Evolutionary conservation across 2,797 vertebrate genomes (phyloP).

Genomic region (Sebastes trivittatus): DNA sequence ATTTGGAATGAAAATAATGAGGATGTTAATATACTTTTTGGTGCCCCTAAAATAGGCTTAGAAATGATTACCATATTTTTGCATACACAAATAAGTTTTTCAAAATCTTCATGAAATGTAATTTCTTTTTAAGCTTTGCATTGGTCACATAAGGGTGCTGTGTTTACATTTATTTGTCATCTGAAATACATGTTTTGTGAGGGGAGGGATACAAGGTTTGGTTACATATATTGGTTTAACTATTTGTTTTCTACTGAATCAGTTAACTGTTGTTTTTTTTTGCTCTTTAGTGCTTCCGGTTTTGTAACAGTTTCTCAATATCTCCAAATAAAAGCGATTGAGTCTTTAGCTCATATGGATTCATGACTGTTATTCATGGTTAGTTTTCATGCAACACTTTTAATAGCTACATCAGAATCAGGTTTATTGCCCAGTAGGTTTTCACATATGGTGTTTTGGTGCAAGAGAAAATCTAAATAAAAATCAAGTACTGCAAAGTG

Average conservation of each 20-base stretch:
- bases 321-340: conserved; percentile 65
- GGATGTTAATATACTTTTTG: neutral
- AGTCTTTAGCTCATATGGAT: conserved; percentile 13
- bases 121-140: conserved; percentile 16
- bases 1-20: conserved; percentile 1
- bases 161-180: conserved; percentile 28
- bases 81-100: neutral
- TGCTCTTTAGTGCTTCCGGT: conserved; percentile 1
- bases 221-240: conserved; percentile 11
- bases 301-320: conserved; percentile 41
- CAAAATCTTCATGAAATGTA: neutral
- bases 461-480: neutral
- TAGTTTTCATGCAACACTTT: neutral
- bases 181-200: conserved; percentile 28
- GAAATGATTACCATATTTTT: conserved; percentile 26
- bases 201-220: conserved; percentile 5
- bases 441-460: neutral
- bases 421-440: neutral
- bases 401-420: neutral
- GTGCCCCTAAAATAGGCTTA: neutral
- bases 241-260: neutral
- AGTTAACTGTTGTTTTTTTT: neutral
- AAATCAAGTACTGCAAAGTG: neutral
- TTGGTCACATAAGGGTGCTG: conserved; percentile 9
- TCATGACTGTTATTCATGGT: conserved; percentile 5